phyloP scores from a whole-genome alignment of 2,113 vertebrate genomes.

The Nesogale talazaci region DNA sequence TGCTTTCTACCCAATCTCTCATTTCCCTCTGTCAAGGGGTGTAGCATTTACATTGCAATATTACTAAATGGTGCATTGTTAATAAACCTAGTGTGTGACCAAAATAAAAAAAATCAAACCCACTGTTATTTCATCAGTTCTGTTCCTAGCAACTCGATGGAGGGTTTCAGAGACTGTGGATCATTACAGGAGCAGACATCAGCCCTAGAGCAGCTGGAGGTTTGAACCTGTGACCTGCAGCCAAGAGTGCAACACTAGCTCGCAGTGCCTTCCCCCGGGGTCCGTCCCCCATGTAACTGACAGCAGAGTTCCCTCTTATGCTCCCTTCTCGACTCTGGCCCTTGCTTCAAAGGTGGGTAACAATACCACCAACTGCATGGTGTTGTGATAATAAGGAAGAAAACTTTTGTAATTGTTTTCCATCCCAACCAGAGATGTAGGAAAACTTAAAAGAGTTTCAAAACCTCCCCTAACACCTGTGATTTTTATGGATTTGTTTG shows the following conservation, averaged over 20 bases:
- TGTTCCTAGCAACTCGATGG: too few species aligned
- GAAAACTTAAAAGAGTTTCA: background rate
- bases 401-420: background rate
- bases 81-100: rapidly evolving
- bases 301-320: background rate
- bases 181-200: too few species aligned
- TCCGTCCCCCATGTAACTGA: background rate
- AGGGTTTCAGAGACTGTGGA: too few species aligned
- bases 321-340: background rate
- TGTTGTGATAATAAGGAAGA: background rate
- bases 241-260: too few species aligned
- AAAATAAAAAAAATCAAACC: too few species aligned
- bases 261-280: too few species aligned
- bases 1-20: background rate
- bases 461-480: background rate
- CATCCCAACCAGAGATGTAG: background rate
- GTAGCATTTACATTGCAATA: too few species aligned
- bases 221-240: too few species aligned
- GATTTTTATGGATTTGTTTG: background rate
- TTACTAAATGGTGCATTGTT: background rate
- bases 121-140: too few species aligned
- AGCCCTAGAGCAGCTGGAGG: too few species aligned
- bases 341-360: background rate
- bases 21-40: background rate
- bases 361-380: background rate